Evolutionary conservation across 2,797 vertebrate species (phyloP).

Genomic region (Channa striata): DNA sequence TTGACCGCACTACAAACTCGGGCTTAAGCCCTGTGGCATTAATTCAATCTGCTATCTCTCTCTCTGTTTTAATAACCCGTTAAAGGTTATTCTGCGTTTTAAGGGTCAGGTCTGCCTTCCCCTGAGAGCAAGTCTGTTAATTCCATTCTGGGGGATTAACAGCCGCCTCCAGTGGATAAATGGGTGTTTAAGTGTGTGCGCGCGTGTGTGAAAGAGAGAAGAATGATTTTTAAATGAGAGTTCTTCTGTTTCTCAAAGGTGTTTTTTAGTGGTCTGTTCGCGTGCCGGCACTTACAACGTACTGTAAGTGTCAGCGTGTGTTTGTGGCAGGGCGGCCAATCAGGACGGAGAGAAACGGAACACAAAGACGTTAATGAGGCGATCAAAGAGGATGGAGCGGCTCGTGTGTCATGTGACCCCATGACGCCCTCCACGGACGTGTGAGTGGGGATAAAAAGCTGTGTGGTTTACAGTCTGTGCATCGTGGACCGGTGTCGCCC

Average conservation of each 20-base stretch:
- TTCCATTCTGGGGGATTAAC: slow-evolving; percentile 78
- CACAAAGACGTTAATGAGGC: slow-evolving; percentile 17
- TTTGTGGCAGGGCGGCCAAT: slow-evolving; percentile 44
- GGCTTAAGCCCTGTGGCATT: slow-evolving; percentile 60
- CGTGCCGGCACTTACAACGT: neutral
- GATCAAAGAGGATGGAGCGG: slow-evolving; percentile 10
- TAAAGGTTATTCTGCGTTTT: slow-evolving; percentile 72
- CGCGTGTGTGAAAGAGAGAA: slow-evolving; percentile 20
- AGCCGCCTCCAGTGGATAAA: slow-evolving; percentile 61
- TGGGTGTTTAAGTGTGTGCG: slow-evolving; percentile 47
- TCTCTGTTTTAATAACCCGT: slow-evolving; percentile 68
- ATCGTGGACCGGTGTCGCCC: no score
- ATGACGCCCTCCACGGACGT: no score
- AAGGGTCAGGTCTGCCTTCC: slow-evolving; percentile 68
- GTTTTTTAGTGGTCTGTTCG: neutral
- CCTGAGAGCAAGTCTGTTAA: slow-evolving; percentile 70
- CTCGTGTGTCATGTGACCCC: no score
- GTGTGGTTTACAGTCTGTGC: no score
- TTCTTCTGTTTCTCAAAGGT: slow-evolving; percentile 11
- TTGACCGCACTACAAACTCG: slow-evolving; percentile 33
- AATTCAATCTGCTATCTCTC: slow-evolving; percentile 77
- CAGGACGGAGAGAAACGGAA: slow-evolving; percentile 31
- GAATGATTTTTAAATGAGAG: slow-evolving; percentile 11
- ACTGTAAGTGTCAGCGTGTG: slow-evolving; percentile 15
- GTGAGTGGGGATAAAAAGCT: no score